These are phyloP conservation scores for Ceramica pisi DNA, from an alignment of 2,888 invertebrate genomes.

Conservation along the genomic window DNA sequence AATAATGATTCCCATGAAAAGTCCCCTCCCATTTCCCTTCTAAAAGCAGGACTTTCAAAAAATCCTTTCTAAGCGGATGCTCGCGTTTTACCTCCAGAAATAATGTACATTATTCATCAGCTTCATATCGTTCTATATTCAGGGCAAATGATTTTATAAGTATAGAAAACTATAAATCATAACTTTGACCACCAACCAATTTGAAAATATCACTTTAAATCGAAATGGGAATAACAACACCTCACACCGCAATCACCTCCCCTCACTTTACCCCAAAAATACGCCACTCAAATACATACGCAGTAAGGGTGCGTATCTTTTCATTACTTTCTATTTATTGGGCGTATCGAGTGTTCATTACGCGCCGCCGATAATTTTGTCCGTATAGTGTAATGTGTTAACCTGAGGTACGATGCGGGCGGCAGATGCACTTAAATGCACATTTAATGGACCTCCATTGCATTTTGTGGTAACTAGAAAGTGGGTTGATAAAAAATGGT, in stretches of 20 bases:
- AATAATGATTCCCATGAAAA: too few relatives aligned
- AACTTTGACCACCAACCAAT: background rate
- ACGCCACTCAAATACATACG: constrained; percentile 8
- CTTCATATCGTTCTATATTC: too few relatives aligned
- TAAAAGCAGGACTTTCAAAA: too few relatives aligned
- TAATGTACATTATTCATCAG: too few relatives aligned
- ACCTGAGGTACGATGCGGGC: constrained; percentile 75
- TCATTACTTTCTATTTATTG: constrained; percentile 69
- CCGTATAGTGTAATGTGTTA: constrained; percentile 35
- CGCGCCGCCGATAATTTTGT: constrained; percentile 50
- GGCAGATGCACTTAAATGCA: constrained; percentile 72
- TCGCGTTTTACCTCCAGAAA: too few relatives aligned
- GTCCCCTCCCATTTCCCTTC: too few relatives aligned
- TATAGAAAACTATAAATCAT: too few relatives aligned
- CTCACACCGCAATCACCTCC: background rate
- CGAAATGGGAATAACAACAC: background rate
- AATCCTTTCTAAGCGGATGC: too few relatives aligned
- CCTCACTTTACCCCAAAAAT: background rate
- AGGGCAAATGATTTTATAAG: too few relatives aligned
- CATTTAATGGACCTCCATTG: constrained; percentile 46
- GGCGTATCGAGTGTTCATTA: constrained; percentile 69
- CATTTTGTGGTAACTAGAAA: constrained; percentile 47
- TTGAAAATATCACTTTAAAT: background rate
- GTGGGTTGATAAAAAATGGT: constrained; percentile 20
- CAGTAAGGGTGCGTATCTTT: constrained; percentile 45